phyloP scores from a whole-genome alignment of 2,797 vertebrate genomes.

The Cetoscarus ocellatus region DNA sequence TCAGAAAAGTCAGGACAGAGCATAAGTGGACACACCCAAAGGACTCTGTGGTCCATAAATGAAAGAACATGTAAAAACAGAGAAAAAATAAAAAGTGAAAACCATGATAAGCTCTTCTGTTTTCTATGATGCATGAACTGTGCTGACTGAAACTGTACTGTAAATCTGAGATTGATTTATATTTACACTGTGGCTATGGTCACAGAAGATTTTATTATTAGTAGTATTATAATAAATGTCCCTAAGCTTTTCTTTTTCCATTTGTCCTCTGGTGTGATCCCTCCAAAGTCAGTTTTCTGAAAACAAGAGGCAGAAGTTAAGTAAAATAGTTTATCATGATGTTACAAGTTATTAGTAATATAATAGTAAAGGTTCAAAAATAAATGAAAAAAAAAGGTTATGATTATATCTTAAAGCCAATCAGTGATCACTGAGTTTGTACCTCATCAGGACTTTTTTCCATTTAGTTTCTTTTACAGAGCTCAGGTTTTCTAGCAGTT shows the following conservation, averaged over 20 bases:
- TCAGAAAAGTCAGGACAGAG: slow-evolving; percentile 8
- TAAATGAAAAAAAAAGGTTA: too few relatives aligned
- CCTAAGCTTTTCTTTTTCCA: neutral
- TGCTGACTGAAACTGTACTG: slow-evolving; percentile 9
- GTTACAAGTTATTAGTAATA: too few relatives aligned
- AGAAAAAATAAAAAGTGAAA: slow-evolving; percentile 11
- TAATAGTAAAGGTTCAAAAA: too few relatives aligned
- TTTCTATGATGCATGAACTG: slow-evolving; percentile 19
- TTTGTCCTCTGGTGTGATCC: slow-evolving; percentile 6
- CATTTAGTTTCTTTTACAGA: too few relatives aligned
- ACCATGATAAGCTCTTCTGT: slow-evolving; percentile 24
- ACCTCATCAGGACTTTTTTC: too few relatives aligned
- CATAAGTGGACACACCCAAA: slow-evolving; percentile 11
- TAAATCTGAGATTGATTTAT: slow-evolving; percentile 4
- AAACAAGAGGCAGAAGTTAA: neutral
- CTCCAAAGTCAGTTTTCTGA: slow-evolving; percentile 16
- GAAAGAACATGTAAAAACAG: slow-evolving; percentile 1
- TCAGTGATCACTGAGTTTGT: too few relatives aligned
- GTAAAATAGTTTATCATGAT: too few relatives aligned
- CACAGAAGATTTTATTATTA: neutral
- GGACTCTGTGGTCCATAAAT: slow-evolving; percentile 19
- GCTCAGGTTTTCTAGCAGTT: too few relatives aligned
- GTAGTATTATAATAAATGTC: too few relatives aligned
- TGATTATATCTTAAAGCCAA: too few relatives aligned
- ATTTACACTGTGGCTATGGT: slow-evolving; percentile 10